A percentile compares a stretch with the other conserved stretches of the same genome.
phyloP scores from a whole-genome alignment of 2,113 vertebrate genomes.

The Theristicus caerulescens region DNA sequence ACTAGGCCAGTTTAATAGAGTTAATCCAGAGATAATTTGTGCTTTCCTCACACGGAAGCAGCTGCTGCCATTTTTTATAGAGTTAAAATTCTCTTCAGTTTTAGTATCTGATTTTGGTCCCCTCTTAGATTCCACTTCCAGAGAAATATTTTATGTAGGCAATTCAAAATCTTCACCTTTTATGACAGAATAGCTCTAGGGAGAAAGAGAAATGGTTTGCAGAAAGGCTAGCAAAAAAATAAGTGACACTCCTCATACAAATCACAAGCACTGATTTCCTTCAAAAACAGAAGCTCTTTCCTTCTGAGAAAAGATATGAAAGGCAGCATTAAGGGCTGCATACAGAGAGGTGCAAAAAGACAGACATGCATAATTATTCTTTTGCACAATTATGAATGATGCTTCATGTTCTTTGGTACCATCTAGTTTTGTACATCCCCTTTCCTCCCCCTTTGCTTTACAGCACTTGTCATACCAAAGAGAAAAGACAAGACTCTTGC shows the following conservation, averaged over 20 bases:
- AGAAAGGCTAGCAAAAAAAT: conserved; percentile 5
- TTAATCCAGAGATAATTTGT: conserved; percentile 44
- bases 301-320: neutral
- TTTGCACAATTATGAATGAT: neutral
- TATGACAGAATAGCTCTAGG: conserved; percentile 31
- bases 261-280: neutral
- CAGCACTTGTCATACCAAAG: neutral
- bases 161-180: conserved; percentile 52
- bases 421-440: neutral
- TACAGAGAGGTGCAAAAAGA: conserved; percentile 9
- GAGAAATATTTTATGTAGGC: conserved; percentile 18
- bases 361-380: neutral
- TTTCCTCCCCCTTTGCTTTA: neutral
- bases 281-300: neutral
- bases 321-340: conserved; percentile 20
- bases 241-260: neutral
- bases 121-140: neutral
- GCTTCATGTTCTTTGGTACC: neutral
- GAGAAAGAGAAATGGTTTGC: conserved; percentile 38
- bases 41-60: conserved; percentile 26
- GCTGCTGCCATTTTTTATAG: neutral
- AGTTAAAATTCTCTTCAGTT: conserved; percentile 36
- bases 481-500: neutral
- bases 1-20: neutral
- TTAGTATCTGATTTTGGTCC: conserved; percentile 27